A percentile compares a stretch with the other conserved stretches of the same genome.
Conservation (phyloP, 2,113 vertebrate species). For the Camarhynchus parvulus region DNA sequence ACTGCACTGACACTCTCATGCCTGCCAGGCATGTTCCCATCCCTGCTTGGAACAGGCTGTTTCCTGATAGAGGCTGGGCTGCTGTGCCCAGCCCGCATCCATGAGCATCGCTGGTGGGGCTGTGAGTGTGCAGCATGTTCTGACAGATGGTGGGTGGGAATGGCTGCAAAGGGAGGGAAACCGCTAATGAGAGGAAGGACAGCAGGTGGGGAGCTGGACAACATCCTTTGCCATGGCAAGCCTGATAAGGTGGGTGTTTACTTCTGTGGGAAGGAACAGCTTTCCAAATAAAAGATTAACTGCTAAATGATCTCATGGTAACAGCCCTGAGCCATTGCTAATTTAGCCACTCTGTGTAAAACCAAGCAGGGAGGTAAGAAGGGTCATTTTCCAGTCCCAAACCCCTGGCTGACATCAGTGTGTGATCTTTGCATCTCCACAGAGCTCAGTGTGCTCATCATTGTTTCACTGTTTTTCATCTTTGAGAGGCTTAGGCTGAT, state of each 20-base stretch:
- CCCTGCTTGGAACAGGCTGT: not conserved
- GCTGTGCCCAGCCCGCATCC: not conserved
- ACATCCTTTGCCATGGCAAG: not conserved
- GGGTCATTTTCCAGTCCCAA: not conserved
- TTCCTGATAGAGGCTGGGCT: not conserved
- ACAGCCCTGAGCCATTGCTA: not conserved
- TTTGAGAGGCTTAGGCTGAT: not conserved
- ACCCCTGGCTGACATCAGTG: not conserved
- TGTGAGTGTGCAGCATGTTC: not conserved
- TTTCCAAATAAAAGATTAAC: slow-evolving; percentile 62
- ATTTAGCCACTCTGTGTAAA: not conserved
- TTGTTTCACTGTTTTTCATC: not conserved
- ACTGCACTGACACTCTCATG: not conserved
- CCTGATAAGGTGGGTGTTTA: slow-evolving; percentile 44
- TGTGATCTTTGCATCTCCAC: not conserved
- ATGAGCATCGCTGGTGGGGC: not conserved
- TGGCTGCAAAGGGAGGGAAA: not conserved
- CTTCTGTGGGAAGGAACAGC: slow-evolving; percentile 42
- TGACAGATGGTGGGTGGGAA: slow-evolving; percentile 6
- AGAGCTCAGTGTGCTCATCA: not conserved
- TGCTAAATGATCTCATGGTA: slow-evolving; percentile 1
- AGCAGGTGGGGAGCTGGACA: slow-evolving; percentile 31
- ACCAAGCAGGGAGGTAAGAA: not conserved
- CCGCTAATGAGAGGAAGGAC: slow-evolving; percentile 31
- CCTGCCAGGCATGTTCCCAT: not conserved